These are phyloP conservation scores for Pseudococcus jackbeardsleyi DNA, from an alignment of 2,888 invertebrate genomes.

Conservation along the genomic window DNA sequence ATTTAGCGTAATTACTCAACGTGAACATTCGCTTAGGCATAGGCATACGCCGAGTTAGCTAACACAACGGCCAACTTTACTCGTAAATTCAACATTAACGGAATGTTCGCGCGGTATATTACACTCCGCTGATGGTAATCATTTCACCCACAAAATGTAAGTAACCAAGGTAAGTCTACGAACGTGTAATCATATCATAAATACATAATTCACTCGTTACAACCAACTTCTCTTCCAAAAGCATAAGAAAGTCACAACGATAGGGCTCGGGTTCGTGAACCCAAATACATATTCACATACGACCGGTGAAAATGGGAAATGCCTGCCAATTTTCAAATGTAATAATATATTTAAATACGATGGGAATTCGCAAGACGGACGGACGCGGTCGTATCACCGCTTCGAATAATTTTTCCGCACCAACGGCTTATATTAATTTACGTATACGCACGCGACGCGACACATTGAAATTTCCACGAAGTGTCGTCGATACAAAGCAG, in stretches of 20 bases:
- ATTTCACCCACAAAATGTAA: not conserved
- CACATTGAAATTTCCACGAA: no score
- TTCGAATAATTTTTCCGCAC: no score
- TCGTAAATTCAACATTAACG: conserved; percentile 21
- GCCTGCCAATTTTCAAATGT: not conserved
- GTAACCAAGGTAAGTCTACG: not conserved
- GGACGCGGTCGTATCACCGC: no score
- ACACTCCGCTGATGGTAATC: conserved; percentile 1
- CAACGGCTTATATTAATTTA: no score
- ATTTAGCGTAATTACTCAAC: conserved; percentile 18
- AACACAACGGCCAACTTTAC: not conserved
- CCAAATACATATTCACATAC: not conserved
- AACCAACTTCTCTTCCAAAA: no score
- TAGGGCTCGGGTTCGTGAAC: no score
- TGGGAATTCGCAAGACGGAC: not conserved
- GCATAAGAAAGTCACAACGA: no score
- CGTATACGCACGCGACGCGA: no score
- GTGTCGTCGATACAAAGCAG: no score
- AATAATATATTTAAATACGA: not conserved
- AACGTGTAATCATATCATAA: conserved; percentile 16
- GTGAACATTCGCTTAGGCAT: conserved; percentile 21
- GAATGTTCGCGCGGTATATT: not conserved
- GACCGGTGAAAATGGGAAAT: not conserved
- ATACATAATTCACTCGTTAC: conserved; percentile 32
- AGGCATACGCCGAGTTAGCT: not conserved